Base-by-base conservation (phyloP, 2,797 vertebrate species). In the Pseudochirops corinnae region DNA sequence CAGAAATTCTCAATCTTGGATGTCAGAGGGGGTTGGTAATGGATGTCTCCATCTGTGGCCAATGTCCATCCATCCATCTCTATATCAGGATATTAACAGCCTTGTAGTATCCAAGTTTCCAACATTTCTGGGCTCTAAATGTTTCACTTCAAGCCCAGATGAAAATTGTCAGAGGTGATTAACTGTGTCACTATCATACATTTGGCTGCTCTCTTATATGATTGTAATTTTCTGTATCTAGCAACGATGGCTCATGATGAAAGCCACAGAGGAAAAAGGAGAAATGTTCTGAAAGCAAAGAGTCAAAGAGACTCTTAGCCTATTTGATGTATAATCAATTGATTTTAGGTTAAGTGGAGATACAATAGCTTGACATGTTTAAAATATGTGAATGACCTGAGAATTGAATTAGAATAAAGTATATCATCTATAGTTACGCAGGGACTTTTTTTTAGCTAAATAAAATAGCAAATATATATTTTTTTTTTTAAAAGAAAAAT, bases 121-220 rank as follows among this genome's bases (percentile, higher is more conserved):
- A 96, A 96, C 58, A 92, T 93, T 98, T 97, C 94, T 95, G 56
- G 92, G 95, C 90, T 97, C 46, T 91, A 96, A 98, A 98, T 98
- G 97, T 96, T 98, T 97, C 97, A 96, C 98, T 98, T 98, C 97
- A 98, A 95, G 95, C 96, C 96, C 93, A 98, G 98, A 98, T 96
- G 97, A 95, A 92, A 90, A 92, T 95, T 97, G 96, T 97, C 97
- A 98, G 96, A 98, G 97, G 95, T 94, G 92, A 98, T 98, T 98
- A 98, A 94, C 95, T 98, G 92, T 97, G 95, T 95, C 97, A 93
- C 93, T 97, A 92, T 96, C 97, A 98, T 57, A 97, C 94, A 98
- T 98, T 93, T 98, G 96, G 12, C 74, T 93, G 93, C 60, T 97
- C 94, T 97, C 74, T 92, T 93, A 29, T 93, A 93, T 55, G 90